Base-by-base conservation (phyloP, 2,797 vertebrate species). In the Gymnocypris eckloni region DNA sequence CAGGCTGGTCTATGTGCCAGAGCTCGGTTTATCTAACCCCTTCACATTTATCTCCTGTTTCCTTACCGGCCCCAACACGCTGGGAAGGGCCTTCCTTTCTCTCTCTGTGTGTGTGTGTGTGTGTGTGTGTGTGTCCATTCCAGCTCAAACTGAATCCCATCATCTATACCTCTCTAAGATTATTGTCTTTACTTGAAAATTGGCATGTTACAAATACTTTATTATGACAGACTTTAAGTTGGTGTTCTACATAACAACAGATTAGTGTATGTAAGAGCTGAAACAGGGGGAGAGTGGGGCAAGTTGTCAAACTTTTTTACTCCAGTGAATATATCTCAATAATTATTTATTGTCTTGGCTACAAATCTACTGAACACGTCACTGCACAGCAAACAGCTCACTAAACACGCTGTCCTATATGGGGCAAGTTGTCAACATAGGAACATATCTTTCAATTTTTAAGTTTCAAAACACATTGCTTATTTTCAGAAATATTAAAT, bases 1-100 rank as follows among this genome's bases (percentile, higher is more conserved):
- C 75, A 81, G 86, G 81, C 72, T 71, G 87, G 61, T 43, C 83
- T 86, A 56, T 89, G 83, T 72, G 82, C 78, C 83, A 67, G 59
- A 81, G 71, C 56, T 80, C 37, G 52, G 91, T 92, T 95, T 95
- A 95, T 94, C 92, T 91, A 91, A 90, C 92, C 91, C 87, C 88
- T 72, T 69, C 83, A 92, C 90, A 90, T 88, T 92, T 90, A 92
- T 89, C 93, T 89, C 83, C 86, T 37, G 88, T 94, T 95, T 96
- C 95, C 94, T 91, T 88, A 92, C 90, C 37, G 77, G 91, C 91
- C 90, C 92, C 95, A 91, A 91, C 87, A 93, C 89, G 88, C 90
- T 91, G 93, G 91, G 95, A 94, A 92, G 91, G 93, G 92, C 95
- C 95, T 96, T 97, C 96, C 95, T 95, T 6, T 88, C 25, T 37